Base-by-base conservation (phyloP, 2,113 vertebrate species). In the Copsychus sechellarum region DNA sequence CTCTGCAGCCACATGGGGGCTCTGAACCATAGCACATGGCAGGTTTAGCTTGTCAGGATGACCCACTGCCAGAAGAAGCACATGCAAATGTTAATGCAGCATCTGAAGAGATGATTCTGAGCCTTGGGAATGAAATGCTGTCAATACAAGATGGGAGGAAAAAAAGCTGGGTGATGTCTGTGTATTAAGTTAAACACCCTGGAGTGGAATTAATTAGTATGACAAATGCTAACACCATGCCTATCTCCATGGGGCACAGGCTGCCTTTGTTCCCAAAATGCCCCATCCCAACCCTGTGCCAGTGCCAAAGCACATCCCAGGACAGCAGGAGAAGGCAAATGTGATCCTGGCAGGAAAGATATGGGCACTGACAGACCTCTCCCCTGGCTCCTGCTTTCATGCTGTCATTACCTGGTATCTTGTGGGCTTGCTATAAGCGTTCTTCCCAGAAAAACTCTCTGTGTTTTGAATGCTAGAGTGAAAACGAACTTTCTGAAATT, bases 381-480 rank as follows among this genome's bases (percentile, higher is more conserved):
- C 15, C 62, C 81, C 79, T 43, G 54, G 58, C 58, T 88, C 86
- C 60, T 36, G 50, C 38, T 40, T 34, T 67, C 85, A 5, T 79
- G 85, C 64, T 48, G 26, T 7, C 25, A 34, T 97, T 98, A 99
- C 99, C 99, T 99, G 98, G 69, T 99, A 99, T 98, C 99, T 98
- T 15, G 99, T 99, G 47, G 99, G 99, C 93, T 99, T 99, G 97
- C 98, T 99, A 93, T 98, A 98, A 60, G 98, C 98, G 23, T 99
- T 99, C 93, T 98, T 98, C 81, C 97, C 96, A 18, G 98, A 98
- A 97, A 98, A 98, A 65, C 98, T 98, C 45, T 99, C 99, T 86
- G 98, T 97, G 48, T 97, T 98, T 79, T 97, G 98, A 57, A 97
- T 97, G 94, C 97, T 98, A 73, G 98, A 92, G 95, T 98, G 98